Base-by-base conservation (phyloP, 2,888 invertebrate genomes). In the Caenorhabditis angaria region DNA sequence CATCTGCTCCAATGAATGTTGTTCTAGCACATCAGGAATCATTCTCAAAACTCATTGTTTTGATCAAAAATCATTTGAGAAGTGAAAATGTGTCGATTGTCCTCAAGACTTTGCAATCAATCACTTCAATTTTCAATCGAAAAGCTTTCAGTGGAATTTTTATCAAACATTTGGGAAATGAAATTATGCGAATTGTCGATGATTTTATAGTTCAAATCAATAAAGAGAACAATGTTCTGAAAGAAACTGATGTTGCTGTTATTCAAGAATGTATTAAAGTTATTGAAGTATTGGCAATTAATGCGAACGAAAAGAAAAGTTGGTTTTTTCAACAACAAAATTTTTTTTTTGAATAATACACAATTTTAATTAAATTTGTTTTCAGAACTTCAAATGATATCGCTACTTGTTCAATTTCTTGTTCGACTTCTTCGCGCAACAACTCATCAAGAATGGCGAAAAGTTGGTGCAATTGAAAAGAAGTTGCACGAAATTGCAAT, bases 341-440 rank as follows among this genome's bases (percentile, higher is more conserved):
- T 93, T 54, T 64, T 18, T n/a, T n/a, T 35, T 20, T 6, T 27
- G 24, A 18, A 5, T 4, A 50, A 4, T 35, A 12, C 6, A 27
- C 8, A 25, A 70, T 78, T 68, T 72, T 83, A 75, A 89, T 96
- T 96, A 94, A 8, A 12, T 8, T 32, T 32, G 5, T 41, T 41
- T 41, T 14, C 41, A 41, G 41, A 41, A 86, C 92, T 94, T 81
- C 93, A 94, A 88, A 92, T 97, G 91, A 89, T 97, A 62, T 92
- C 93, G 79, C 90, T 97, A 53, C 90, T 96, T 70, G 94, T 96
- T 70, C 96, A 97, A 53, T 92, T 95, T 70, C 91, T 97, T 80
- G 93, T 95, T 59, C 93, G 93, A 83, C 94, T 93, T 88, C 89
- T 97, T 66, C 90, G 93, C 67, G 93, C 93, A 76, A 87, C 88